phyloP scores from a whole-genome alignment of 2,888 invertebrate species.

The Zygothrica quintamaculata region DNA sequence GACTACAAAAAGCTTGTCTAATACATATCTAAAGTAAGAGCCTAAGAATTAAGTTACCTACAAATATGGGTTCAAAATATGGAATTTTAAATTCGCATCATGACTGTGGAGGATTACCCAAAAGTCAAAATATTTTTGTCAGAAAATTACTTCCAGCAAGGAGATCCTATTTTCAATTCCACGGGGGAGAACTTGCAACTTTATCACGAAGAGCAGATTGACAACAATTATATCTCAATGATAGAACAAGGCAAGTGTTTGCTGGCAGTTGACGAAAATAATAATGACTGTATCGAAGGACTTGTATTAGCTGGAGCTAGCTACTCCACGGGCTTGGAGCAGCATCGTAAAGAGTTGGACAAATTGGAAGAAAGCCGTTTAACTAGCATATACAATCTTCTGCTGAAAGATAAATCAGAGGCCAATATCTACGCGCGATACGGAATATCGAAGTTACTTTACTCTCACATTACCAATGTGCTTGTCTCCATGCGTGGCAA shows the following conservation, averaged over 20 bases:
- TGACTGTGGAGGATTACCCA: conserved; percentile 27
- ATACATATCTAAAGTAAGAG: no score
- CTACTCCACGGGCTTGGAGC: conserved; percentile 2
- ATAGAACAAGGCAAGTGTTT: conserved; percentile 16
- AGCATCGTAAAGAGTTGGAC: background rate
- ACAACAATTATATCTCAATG: conserved; percentile 4
- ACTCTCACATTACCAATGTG: conserved; percentile 56
- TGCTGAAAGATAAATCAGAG: conserved; percentile 48
- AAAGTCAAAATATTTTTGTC: conserved; percentile 6
- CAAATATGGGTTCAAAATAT: conserved; percentile 5
- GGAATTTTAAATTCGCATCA: conserved; percentile 25
- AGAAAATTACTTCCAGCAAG: conserved; percentile 1
- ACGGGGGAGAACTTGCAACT: background rate
- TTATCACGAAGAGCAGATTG: conserved; percentile 3
- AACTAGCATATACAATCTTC: conserved; percentile 38
- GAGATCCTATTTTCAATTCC: background rate
- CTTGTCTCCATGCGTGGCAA: conserved; percentile 51
- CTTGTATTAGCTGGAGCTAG: conserved; percentile 17
- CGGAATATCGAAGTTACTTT: conserved; percentile 47
- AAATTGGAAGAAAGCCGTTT: conserved; percentile 13
- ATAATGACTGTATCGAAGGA: conserved; percentile 27
- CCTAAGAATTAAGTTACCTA: no score
- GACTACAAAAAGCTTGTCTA: no score
- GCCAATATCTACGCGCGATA: conserved; percentile 59
- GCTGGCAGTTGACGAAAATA: conserved; percentile 27